Conservation (phyloP, 1,140 invertebrate species). For the Drosophila serrata region DNA sequence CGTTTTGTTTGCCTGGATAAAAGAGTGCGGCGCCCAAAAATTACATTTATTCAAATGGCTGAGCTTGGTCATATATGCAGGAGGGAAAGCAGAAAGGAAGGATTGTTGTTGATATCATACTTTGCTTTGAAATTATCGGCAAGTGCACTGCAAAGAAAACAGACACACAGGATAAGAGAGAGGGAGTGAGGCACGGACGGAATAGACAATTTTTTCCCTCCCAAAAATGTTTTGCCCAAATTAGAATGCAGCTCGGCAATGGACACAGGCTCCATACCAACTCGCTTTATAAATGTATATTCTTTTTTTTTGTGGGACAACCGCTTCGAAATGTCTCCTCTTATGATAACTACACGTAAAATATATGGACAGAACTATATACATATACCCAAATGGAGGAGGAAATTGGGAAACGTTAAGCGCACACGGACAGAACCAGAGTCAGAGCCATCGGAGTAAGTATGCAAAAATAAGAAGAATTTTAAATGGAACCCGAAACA, state of each 20-base stretch:
- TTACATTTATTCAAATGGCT: constrained; percentile 61
- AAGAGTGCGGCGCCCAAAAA: constrained; percentile 36
- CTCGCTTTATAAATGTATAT: not conserved
- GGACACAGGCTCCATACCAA: constrained; percentile 6
- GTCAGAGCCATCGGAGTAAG: constrained; percentile 52
- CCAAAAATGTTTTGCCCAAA: constrained; percentile 25
- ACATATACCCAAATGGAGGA: constrained; percentile 46
- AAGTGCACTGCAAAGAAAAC: constrained; percentile 34
- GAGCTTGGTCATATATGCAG: constrained; percentile 17
- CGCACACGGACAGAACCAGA: constrained; percentile 20
- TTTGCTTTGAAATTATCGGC: constrained; percentile 45
- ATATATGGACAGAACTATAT: constrained; percentile 55
- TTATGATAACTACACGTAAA: constrained; percentile 68
- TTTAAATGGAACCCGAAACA: constrained; percentile 76
- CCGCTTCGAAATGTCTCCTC: constrained; percentile 56
- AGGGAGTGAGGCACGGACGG: constrained; percentile 7
- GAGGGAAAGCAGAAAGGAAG: not conserved
- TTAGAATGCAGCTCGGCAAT: constrained; percentile 59
- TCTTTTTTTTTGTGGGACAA: constrained; percentile 8
- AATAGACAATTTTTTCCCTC: constrained; percentile 26
- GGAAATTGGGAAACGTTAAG: constrained; percentile 44
- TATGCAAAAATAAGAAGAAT: constrained; percentile 80
- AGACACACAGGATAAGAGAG: constrained; percentile 2
- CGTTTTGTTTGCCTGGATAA: constrained; percentile 42
- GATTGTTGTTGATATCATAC: constrained; percentile 40